phyloP scores from a whole-genome alignment of 2,113 vertebrate genomes.

The Bolborhynchus lineola region DNA sequence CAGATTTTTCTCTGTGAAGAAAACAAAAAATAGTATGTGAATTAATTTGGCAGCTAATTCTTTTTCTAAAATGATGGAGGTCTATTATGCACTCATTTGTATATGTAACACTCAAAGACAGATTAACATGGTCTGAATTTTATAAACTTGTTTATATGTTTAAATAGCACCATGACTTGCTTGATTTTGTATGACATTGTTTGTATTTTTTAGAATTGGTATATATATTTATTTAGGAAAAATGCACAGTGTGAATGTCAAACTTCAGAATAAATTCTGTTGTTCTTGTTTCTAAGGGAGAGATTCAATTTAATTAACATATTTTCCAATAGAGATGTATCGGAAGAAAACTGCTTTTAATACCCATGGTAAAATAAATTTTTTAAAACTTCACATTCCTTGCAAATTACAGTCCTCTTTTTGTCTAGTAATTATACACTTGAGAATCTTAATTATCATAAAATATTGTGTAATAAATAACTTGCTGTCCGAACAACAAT shows the following conservation, averaged over 20 bases:
- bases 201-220: neutral
- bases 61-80: neutral
- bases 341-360: neutral
- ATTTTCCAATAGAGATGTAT: neutral
- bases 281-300: neutral
- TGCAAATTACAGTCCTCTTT: neutral
- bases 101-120: neutral
- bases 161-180: neutral
- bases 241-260: neutral
- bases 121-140: neutral
- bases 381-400: neutral
- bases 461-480: neutral
- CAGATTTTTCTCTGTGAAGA: neutral
- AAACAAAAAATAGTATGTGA: neutral
- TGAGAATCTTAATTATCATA: neutral
- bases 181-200: neutral
- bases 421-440: neutral
- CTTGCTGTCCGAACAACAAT: neutral
- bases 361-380: neutral
- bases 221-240: neutral
- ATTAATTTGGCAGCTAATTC: neutral
- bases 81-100: neutral
- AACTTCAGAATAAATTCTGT: neutral
- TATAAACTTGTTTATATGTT: neutral
- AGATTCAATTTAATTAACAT: neutral